Conservation (phyloP, 2,888 invertebrate species). For the Phengaris alcon region DNA sequence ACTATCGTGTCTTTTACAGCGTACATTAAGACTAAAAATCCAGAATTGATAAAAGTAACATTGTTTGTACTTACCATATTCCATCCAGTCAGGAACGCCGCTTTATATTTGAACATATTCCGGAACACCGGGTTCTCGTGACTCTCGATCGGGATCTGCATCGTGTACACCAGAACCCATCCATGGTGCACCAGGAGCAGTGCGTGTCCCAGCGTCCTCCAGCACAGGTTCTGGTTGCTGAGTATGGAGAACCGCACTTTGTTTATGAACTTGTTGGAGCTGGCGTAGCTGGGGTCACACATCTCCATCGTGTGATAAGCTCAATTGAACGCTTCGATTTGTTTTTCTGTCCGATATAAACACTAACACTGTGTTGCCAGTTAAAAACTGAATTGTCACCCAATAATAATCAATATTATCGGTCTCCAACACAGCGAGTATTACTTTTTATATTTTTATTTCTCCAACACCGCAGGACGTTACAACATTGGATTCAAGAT, state of each 20-base stretch:
- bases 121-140: conserved; percentile 16
- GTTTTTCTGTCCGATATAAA: conserved; percentile 8
- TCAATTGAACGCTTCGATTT: background rate
- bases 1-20: no score
- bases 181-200: background rate
- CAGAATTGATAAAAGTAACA: no score
- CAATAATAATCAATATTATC: background rate
- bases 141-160: background rate
- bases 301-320: background rate
- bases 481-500: no score
- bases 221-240: conserved; percentile 1
- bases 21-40: no score
- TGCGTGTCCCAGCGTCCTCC: conserved; percentile 10
- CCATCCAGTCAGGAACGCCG: conserved; percentile 11
- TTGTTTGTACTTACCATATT: conserved; percentile 11
- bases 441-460: no score
- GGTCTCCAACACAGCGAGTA: background rate
- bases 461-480: no score
- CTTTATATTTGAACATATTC: conserved; percentile 15
- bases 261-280: conserved; percentile 1
- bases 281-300: background rate
- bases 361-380: conserved; percentile 4
- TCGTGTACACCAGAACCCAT: background rate
- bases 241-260: background rate
- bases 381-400: background rate